Conservation (phyloP, 2,113 vertebrate genomes). For the Nothocercus nigrocapillus region DNA sequence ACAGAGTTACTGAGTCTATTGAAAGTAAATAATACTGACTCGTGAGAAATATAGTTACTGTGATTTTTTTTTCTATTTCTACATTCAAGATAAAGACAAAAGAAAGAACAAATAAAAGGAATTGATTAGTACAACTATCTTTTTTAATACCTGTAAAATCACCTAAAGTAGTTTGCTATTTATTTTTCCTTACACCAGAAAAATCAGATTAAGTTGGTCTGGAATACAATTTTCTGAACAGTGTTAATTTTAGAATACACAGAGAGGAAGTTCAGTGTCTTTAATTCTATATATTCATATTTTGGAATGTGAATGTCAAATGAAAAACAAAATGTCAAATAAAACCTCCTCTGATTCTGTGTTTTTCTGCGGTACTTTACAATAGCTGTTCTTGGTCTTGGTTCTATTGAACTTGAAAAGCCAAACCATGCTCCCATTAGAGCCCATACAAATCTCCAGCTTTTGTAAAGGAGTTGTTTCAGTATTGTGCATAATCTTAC, state of each 20-base stretch:
- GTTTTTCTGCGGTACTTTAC: neutral
- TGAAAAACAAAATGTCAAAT: neutral
- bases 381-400: neutral
- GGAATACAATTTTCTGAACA: neutral
- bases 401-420: neutral
- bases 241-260: neutral
- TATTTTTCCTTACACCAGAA: neutral
- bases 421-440: neutral
- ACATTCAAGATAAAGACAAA: conserved; percentile 72
- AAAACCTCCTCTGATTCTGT: neutral
- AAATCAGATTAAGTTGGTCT: neutral
- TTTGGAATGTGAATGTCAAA: neutral
- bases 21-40: conserved; percentile 81
- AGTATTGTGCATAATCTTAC: neutral
- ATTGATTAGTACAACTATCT: conserved; percentile 69
- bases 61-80: conserved; percentile 79
- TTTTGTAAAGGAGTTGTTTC: neutral
- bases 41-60: conserved; percentile 70
- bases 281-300: neutral
- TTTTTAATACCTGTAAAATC: conserved; percentile 66
- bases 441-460: neutral
- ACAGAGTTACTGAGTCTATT: conserved; percentile 79
- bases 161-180: conserved; percentile 7
- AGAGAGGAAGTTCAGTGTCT: neutral
- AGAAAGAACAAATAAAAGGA: conserved; percentile 76